Percentiles rank a stretch among this genome's conserved stretches.
Conservation (phyloP, 2,113 vertebrate species). For the Pipa parva region DNA sequence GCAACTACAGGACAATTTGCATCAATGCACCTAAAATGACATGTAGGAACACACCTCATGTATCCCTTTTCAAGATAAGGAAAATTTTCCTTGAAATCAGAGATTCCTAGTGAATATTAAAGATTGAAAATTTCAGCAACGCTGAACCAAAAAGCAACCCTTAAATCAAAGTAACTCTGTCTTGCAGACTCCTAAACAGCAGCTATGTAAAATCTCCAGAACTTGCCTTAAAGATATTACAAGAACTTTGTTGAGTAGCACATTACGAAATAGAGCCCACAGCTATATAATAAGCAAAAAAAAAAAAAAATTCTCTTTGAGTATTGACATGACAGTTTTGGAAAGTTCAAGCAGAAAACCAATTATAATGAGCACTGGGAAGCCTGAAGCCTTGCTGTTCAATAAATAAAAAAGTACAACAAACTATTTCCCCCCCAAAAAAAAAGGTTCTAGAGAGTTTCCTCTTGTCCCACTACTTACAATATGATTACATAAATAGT, state of each 20-base stretch:
- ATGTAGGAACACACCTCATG: too few relatives aligned
- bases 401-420: constrained; percentile 82
- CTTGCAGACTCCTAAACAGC: constrained; percentile 59
- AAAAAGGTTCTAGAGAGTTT: constrained; percentile 75
- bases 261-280: constrained; percentile 76
- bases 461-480: constrained; percentile 77
- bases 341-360: constrained; percentile 92
- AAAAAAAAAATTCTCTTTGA: constrained; percentile 83
- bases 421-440: constrained; percentile 78
- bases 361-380: constrained; percentile 84
- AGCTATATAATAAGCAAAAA: constrained; percentile 78
- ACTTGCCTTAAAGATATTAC: constrained; percentile 79
- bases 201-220: constrained; percentile 57
- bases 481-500: constrained; percentile 84
- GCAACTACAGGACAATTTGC: too few relatives aligned
- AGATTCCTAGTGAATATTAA: too few relatives aligned
- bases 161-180: constrained; percentile 52
- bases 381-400: constrained; percentile 77
- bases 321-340: constrained; percentile 89
- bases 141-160: constrained; percentile 26
- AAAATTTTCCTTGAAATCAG: too few relatives aligned
- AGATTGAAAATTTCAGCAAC: too few relatives aligned
- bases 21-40: too few relatives aligned
- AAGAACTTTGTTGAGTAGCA: constrained; percentile 83
- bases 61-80: too few relatives aligned